Conservation (phyloP, 2,888 invertebrate genomes). For the Synanthedon tipuliformis region DNA sequence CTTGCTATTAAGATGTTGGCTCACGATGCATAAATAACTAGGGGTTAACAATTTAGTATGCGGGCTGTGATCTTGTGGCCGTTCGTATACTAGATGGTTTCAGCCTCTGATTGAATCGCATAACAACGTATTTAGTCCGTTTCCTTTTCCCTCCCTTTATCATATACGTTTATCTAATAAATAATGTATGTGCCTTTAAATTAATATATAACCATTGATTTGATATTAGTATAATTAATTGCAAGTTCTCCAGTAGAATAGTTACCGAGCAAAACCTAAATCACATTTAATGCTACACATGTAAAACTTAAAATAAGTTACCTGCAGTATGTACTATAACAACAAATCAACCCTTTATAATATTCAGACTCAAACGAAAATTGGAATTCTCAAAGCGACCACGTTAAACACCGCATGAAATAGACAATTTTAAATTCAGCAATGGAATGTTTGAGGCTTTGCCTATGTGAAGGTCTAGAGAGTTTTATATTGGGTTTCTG, state of each 20-base stretch:
- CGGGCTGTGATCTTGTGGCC: conserved; percentile 48
- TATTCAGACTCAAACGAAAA: conserved; percentile 15
- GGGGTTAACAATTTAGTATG: conserved; percentile 66
- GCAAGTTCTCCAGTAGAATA: no score
- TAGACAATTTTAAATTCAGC: conserved; percentile 31
- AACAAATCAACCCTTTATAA: neutral
- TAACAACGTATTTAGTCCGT: conserved; percentile 45
- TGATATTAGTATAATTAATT: no score
- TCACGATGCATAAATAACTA: conserved; percentile 66
- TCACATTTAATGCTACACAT: no score
- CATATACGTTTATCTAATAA: neutral
- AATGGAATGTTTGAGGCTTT: conserved; percentile 23
- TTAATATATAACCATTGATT: no score
- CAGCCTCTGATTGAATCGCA: conserved; percentile 51
- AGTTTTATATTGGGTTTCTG: no score
- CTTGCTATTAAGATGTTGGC: conserved; percentile 64
- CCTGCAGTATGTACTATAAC: neutral
- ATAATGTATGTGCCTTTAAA: neutral
- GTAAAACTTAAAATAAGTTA: no score
- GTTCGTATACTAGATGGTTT: conserved; percentile 39
- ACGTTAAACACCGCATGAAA: conserved; percentile 27
- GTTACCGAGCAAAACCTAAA: no score
- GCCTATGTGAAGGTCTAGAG: conserved; percentile 4
- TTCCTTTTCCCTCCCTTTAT: conserved; percentile 16
- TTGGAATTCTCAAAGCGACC: conserved; percentile 22